Percentiles rank a stretch among this genome's conserved stretches.
phyloP scores from a whole-genome alignment of 1,140 invertebrate genomes.

The Drosophila erecta region DNA sequence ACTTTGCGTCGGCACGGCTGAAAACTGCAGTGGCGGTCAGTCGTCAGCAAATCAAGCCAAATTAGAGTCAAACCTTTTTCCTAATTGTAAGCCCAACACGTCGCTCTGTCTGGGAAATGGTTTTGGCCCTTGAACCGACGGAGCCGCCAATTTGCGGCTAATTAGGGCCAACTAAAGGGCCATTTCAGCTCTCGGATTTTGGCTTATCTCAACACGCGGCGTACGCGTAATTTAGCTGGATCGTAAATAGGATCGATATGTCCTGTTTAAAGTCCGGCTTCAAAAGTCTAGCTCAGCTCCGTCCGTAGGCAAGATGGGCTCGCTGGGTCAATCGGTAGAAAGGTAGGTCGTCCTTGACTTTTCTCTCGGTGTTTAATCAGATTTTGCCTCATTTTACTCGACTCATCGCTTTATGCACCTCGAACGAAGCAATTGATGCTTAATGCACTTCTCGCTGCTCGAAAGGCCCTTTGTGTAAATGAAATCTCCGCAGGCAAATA shows the following conservation, averaged over 20 bases:
- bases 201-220: conserved; percentile 18
- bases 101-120: conserved; percentile 8
- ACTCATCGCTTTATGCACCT: conserved; percentile 28
- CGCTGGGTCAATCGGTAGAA: background rate
- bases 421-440: conserved; percentile 31
- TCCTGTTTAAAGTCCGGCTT: no score
- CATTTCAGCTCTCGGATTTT: conserved; percentile 34
- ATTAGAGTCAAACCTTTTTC: conserved; percentile 65
- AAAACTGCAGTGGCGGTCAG: conserved; percentile 43
- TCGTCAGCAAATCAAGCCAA: conserved; percentile 69
- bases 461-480: conserved; percentile 43
- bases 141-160: conserved; percentile 53
- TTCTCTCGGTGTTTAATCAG: conserved; percentile 3
- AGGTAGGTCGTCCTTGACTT: background rate
- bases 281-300: no score
- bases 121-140: conserved; percentile 39
- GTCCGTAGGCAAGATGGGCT: no score
- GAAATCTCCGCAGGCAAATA: conserved; percentile 55
- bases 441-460: conserved; percentile 44
- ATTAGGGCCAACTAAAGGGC: conserved; percentile 48
- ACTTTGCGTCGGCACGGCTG: conserved; percentile 1
- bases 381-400: conserved; percentile 1
- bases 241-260: background rate
- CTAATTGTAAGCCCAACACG: conserved; percentile 64
- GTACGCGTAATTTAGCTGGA: conserved; percentile 46